A percentile compares a stretch with the other conserved stretches of the same genome.
Conservation (phyloP, 2,113 vertebrate genomes). For the Bubalus kerabau region DNA sequence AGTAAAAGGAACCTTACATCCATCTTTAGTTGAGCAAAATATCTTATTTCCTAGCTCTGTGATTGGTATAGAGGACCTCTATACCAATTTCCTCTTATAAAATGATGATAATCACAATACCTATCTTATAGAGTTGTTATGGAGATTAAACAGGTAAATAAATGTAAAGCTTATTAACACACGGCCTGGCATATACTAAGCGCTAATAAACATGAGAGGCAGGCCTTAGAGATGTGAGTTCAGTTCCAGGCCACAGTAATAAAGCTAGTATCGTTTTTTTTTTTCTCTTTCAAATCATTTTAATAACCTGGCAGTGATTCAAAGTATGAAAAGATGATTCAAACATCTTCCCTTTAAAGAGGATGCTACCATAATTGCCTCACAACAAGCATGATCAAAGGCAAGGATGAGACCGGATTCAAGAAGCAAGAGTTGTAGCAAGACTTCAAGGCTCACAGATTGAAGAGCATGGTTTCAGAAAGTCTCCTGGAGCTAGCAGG, state of each 20-base stretch:
- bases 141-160: background rate
- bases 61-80: background rate
- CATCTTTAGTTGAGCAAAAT: background rate
- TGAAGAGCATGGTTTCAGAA: background rate
- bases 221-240: background rate
- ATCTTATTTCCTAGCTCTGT: background rate
- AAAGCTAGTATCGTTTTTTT: background rate
- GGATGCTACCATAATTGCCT: background rate
- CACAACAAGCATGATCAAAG: background rate
- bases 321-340: background rate
- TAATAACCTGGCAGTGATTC: background rate
- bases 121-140: background rate
- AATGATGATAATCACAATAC: background rate
- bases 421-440: background rate
- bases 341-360: background rate
- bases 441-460: background rate
- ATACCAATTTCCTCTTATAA: background rate
- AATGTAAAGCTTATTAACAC: background rate
- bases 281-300: background rate
- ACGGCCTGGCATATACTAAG: background rate
- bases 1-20: background rate
- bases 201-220: background rate
- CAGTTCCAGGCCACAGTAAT: background rate
- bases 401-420: background rate
- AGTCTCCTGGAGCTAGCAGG: background rate